A percentile compares a stretch with the other conserved stretches of the same genome.
These are phyloP conservation scores for Cheirogaleus medius DNA, from an alignment of 2,113 vertebrate species.

Conservation along the genomic window DNA sequence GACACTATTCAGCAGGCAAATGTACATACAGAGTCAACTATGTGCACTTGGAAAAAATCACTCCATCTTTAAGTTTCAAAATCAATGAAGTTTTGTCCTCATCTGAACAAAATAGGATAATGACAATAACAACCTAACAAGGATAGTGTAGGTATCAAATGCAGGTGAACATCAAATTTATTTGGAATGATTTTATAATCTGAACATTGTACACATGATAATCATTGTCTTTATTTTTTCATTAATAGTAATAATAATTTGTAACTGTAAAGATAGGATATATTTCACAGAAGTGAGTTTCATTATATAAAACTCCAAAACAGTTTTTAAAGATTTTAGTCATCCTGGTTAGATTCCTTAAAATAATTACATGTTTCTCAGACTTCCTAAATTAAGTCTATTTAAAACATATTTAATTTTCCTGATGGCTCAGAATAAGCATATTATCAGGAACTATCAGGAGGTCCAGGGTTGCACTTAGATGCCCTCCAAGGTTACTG, in stretches of 20 bases:
- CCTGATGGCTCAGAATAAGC: background rate
- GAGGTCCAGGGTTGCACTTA: no score
- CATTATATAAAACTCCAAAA: background rate
- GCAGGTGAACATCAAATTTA: background rate
- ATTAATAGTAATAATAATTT: background rate
- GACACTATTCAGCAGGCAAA: background rate
- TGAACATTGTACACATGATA: no score
- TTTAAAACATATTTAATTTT: background rate
- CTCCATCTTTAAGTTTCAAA: background rate
- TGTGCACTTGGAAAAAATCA: background rate
- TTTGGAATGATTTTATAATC: background rate
- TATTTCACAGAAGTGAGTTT: background rate
- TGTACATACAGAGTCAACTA: no score
- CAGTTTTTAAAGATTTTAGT: background rate
- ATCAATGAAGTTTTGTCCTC: background rate
- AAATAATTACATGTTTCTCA: background rate
- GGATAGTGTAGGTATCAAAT: background rate
- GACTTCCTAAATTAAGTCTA: background rate
- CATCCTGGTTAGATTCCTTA: background rate
- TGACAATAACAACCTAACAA: background rate
- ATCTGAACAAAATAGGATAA: background rate
- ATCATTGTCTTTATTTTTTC: background rate
- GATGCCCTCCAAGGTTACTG: no score
- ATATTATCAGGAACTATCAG: background rate
- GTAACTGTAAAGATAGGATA: background rate